Evolutionary conservation across 2,888 invertebrate genomes (phyloP), one percentile per base, ranked within the genome.

Genomic region (Lepetodrilus schrolli): DNA sequence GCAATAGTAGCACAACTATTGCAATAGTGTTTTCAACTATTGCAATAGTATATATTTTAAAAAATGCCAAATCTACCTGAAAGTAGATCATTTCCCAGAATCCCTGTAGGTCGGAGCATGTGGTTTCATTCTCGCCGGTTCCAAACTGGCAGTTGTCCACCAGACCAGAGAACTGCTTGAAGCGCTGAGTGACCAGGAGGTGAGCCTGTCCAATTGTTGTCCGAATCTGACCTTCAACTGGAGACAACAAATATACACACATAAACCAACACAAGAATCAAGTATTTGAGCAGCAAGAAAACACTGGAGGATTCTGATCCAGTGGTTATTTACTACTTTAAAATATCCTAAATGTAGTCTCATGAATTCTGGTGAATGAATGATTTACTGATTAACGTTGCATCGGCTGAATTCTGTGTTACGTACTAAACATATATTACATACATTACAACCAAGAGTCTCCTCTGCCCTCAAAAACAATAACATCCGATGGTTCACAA

Each of bases 81-180:
- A 86, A 88, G 78, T 89, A 90, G 37, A 92, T 84, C 91, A 92
- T 91, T 68, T 92, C 92, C 92, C 91, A 92, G 84, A 91, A 92
- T 21, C 92, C 92, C 74, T 91, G 90, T 3, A 92, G 82, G 79
- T 92, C 92, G 13, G 85, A 82, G 58, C 86, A 86, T 5, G 89
- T 90, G 1, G 89, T 90, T 75, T 87, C 86, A 70, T 91, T 90
- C 74, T 90, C 90, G 1, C 91, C 91, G 13, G 80, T 82, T 17
- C 86, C 84, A 69, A 88, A 88, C 80, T 91, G 91, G 80, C 91
- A 91, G 80, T 90, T 86, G 77, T 91, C 90, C 43, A 92, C 88
- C 17, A 92, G 84, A 5, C 89, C 90, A 66, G 74, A 74, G 80
- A 91, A 92, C 83, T 92, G 92, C 73, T 88, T 88, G 75, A 92